Conservation (phyloP, 1,140 invertebrate genomes). For the Zaprionus davidi region DNA sequence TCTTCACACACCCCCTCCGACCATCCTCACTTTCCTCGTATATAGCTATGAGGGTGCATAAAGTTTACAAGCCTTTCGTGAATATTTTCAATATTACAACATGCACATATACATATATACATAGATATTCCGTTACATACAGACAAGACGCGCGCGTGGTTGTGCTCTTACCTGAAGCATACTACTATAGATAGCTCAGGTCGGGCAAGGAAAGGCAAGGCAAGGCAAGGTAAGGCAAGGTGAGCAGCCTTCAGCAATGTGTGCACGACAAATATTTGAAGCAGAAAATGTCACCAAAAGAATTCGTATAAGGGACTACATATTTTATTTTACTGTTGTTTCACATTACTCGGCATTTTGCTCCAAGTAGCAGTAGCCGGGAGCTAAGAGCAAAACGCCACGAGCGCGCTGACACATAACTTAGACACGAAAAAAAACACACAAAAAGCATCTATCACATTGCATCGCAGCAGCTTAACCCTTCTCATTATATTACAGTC, state of each 20-base stretch:
- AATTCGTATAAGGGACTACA: slow-evolving; percentile 65
- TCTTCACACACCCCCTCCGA: background rate
- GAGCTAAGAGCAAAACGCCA: slow-evolving; percentile 18
- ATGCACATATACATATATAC: slow-evolving; percentile 23
- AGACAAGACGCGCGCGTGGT: slow-evolving; percentile 24
- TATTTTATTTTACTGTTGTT: slow-evolving; percentile 66
- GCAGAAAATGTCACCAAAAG: slow-evolving; percentile 59
- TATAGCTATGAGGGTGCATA: slow-evolving; percentile 43
- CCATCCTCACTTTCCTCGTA: background rate
- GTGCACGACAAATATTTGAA: slow-evolving; percentile 66
- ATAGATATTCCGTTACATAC: background rate
- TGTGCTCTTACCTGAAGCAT: slow-evolving; percentile 38
- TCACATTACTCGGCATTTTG: slow-evolving; percentile 66
- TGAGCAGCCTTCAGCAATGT: slow-evolving; percentile 39
- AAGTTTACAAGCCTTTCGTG: slow-evolving; percentile 56
- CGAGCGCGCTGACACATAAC: slow-evolving; percentile 34
- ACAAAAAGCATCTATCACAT: slow-evolving; percentile 11
- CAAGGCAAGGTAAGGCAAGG: slow-evolving; percentile 6
- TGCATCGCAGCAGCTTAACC: slow-evolving; percentile 13
- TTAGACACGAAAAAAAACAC: slow-evolving; percentile 22
- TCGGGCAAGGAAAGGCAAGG: slow-evolving; percentile 8
- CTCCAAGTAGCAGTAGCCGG: slow-evolving; percentile 18
- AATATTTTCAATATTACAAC: slow-evolving; percentile 59
- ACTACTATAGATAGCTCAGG: slow-evolving; percentile 28
- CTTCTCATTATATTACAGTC: slow-evolving; percentile 22